Evolutionary conservation across 2,797 vertebrate species (phyloP).

Genomic region (Phrynocephalus vlangalii): DNA sequence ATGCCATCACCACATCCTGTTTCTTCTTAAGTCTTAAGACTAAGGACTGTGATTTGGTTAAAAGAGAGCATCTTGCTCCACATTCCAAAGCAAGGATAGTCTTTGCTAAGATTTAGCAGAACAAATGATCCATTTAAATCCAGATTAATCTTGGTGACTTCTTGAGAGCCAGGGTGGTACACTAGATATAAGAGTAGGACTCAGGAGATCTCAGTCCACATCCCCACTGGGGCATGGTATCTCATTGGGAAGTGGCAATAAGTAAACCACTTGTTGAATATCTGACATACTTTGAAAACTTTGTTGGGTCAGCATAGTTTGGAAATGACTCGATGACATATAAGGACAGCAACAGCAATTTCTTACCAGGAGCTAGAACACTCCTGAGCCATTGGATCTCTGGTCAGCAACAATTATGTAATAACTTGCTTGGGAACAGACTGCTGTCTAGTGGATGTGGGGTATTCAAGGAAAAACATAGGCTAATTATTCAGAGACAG

Average conservation of each 20-base stretch:
- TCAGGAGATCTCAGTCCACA: too few relatives aligned
- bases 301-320: too few relatives aligned
- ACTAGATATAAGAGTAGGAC: too few relatives aligned
- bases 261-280: too few relatives aligned
- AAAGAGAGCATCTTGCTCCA: not conserved
- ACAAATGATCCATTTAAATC: not conserved
- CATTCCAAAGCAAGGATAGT: not conserved
- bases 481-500: not conserved
- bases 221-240: too few relatives aligned
- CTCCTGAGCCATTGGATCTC: not conserved
- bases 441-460: not conserved
- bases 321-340: too few relatives aligned
- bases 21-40: not conserved
- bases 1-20: too few relatives aligned
- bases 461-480: not conserved
- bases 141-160: not conserved
- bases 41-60: not conserved
- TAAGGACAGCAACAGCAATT: too few relatives aligned
- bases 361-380: too few relatives aligned
- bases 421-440: not conserved
- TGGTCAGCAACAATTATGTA: not conserved
- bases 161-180: too few relatives aligned
- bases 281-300: too few relatives aligned
- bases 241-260: too few relatives aligned
- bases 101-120: constrained; percentile 18